These are phyloP conservation scores for Morelia viridis DNA, from an alignment of 2,797 vertebrate species.

Conservation along the genomic window DNA sequence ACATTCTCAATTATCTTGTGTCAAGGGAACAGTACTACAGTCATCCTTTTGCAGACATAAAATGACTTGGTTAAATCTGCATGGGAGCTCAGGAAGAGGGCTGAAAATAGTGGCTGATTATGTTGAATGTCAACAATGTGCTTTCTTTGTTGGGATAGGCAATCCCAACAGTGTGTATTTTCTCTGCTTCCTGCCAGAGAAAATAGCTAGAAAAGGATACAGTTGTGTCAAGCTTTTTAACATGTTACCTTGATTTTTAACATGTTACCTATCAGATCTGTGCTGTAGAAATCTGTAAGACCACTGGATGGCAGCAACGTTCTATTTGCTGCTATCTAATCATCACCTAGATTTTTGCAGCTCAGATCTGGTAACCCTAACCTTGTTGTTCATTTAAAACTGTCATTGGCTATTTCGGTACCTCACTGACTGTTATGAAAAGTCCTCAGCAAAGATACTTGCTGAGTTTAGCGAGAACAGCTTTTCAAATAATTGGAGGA, in stretches of 20 bases:
- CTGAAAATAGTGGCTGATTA: not conserved
- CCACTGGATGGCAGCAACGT: not conserved
- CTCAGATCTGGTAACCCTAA: no score
- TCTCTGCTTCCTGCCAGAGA: slow-evolving; percentile 16
- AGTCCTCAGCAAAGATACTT: not conserved
- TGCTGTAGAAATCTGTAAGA: not conserved
- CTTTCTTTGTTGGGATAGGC: not conserved
- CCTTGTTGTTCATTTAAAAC: not conserved
- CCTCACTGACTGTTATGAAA: not conserved
- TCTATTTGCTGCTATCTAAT: not conserved
- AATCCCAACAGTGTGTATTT: not conserved
- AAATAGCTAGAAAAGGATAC: not conserved
- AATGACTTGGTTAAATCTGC: slow-evolving; percentile 1
- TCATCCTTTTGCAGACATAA: slow-evolving; percentile 18
- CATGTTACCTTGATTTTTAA: not conserved
- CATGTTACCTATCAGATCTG: not conserved
- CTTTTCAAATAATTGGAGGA: not conserved
- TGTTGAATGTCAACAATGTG: not conserved
- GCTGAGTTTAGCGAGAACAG: not conserved
- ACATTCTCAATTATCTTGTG: slow-evolving; percentile 25
- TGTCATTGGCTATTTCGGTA: not conserved
- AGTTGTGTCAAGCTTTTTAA: not conserved
- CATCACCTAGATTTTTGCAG: not conserved
- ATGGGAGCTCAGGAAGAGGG: not conserved
- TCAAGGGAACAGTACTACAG: not conserved